Evolutionary conservation across 1,140 invertebrate species (phyloP), one percentile per base, ranked within the genome.

Genomic region (Monochamus saltuarius): DNA sequence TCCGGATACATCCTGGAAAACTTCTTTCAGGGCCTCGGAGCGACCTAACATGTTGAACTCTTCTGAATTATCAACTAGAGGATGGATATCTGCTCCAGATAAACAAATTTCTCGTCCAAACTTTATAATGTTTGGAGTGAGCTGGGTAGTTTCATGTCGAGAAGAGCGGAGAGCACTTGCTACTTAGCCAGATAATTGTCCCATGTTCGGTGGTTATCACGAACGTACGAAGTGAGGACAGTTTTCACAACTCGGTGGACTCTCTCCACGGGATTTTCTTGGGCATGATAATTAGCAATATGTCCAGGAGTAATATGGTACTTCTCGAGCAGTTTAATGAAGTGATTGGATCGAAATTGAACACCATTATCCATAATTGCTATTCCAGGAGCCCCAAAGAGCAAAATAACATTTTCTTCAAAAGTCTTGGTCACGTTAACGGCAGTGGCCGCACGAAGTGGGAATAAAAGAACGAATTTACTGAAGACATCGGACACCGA

Each of bases 151-250:
- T 37, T 73, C 71, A 61, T 74, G 66, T 1, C 56, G 54, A 2
- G 66, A 62, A 0, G 73, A 71, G 36, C 72, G 59, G 2, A 73
- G 53, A 6, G 70, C 73, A 42, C 64, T 64, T 0, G 52, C 59
- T 16, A 69, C 50, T 8, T 64, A 51, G 46, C 42, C 2, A 76
- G 43, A 58, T 67, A 40, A 13, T 56, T 56, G 51, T 71, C 70
- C 72, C 73, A 76, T 36, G 45, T 54, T 7, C 47, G 51, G 43
- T 76, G 73, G 45, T 73, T 69, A 8, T 70, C 62, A 4, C 62
- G 11, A 7, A 70, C 56, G 58, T 70, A 77, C 1, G 61, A 36
- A 4, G 62, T 16, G 8, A 77, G 50, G 54, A 70, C 66, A 7
- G 65, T 66, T 16, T 70, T 71, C 7, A 76, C 16, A 9, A 69